Evolutionary conservation across 2,797 vertebrate genomes (phyloP), one percentile per base, ranked within the genome.

Genomic region (Limosa lapponica): DNA sequence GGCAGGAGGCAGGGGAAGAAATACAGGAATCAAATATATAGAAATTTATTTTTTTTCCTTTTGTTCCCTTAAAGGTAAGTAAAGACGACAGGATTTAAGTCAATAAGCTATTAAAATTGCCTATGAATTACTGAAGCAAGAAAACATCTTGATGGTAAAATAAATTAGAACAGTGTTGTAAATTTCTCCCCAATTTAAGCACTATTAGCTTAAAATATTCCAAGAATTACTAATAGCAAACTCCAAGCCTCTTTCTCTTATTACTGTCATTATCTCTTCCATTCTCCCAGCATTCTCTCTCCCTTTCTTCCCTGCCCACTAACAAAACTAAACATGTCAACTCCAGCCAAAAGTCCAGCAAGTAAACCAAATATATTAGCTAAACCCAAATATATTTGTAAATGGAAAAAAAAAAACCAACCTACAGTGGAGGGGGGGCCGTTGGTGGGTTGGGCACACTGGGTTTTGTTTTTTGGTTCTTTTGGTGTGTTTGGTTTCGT

Each of bases 21-120:
- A 49, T 9, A 22, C 2, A 16, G 8, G 3, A 64, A 77, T 48
- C 4, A 82, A 67, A 49, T 25, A 64, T 0, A 30, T 3, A 19
- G 24, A 58, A 14, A 0, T 17, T 5, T 24, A n/a, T 16, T 32
- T 13, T n/a, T 12, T 24, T 28, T 1, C 2, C 9, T 84, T 82
- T 86, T 67, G 6, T 52, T 39, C 30, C 8, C 13, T 75, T 44
- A 64, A 86, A 91, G 6, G 5, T 62, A 90, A 92, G 30, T 44
- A 39, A 82, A 91, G 51, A 28, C 19, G 48, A 84, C 12, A 54
- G 13, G 3, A 2, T 58, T 89, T 34, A 81, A 78, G 82, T 71
- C 61, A 93, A 65, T 59, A 94, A 69, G 34, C 15, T 71, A 78
- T 70, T 91, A 87, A 93, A 92, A 90, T 46, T 90, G 24, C 12